Base-by-base conservation (phyloP, 2,797 vertebrate species). In the Streptopelia turtur region DNA sequence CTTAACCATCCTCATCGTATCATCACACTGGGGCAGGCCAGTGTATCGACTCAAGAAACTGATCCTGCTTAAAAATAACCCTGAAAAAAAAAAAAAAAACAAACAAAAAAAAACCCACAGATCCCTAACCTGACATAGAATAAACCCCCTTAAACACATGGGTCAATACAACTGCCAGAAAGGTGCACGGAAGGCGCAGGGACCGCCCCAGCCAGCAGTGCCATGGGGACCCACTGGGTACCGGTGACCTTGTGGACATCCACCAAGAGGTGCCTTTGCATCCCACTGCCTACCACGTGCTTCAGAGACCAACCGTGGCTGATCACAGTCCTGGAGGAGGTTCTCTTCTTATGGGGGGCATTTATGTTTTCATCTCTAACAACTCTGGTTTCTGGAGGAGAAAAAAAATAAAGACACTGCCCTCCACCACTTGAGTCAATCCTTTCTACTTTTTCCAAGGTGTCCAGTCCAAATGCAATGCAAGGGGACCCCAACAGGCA, bases 31-130 rank as follows among this genome's bases (percentile, higher is more conserved):
- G n/a, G 75, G 21, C 84, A 85, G 49, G 68, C 8, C n/a, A 64
- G 50, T 23, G 31, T 90, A 87, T 27, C 70, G 61, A 70, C 43
- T 94, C 74, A 89, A 53, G 70, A 82, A 94, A 90, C 4, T 69
- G 39, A 92, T 84, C 52, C 70, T 89, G 69, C 77, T 82, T 87
- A 79, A 89, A 92, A 93, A 79, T 87, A 95, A 76, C 80, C 30
- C 47, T 52, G 24, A n/a, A 75, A 89, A 78, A 52, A 52, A 57
- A 68, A 89, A 59, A 61, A 86, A 57, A n/a, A n/a, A n/a, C n/a
- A n/a, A n/a, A n/a, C n/a, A n/a, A n/a, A n/a, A n/a, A n/a, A n/a
- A n/a, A n/a, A n/a, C n/a, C n/a, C 24, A 61, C 16, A 65, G 83
- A 83, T 89, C 30, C n/a, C 31, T 82, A 95, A 9, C 60, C 47